Evolutionary conservation across 2,888 invertebrate species (phyloP), one percentile per base, ranked within the genome.

Genomic region (Chironomus riparius): DNA sequence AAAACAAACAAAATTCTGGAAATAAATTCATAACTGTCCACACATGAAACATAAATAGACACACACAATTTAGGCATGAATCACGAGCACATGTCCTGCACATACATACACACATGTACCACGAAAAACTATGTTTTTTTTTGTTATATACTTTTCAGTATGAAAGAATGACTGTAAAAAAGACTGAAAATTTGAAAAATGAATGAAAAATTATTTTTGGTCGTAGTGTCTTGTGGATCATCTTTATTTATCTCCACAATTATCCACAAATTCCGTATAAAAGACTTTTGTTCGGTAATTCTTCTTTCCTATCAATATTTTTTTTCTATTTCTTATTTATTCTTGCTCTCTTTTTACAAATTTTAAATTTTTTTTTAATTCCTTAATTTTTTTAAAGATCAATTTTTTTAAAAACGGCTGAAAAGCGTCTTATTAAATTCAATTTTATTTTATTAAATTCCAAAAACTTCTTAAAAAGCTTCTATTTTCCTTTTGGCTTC

Each of bases 201-300:
- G 62, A n/a, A 50, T 15, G 50, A 15, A n/a, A 56, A 56, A 18
- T 24, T n/a, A 24, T 74, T 74, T 72, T 74, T 74, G 74, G 74
- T 74, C 74, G 68, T 74, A 74, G 68, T 62, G 21, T 65, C 18
- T 73, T 62, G 71, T 71, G 71, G 71, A 71, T 50, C 71, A 71
- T 71, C 71, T 71, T 71, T 50, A 70, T 15, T 21, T 47, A 15
- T 15, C 7, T 74, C 74, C 65, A 62, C 73, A 73, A 74, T 28
- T 28, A 62, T 68, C 65, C 15, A 18, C 62, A 47, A 22, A 68
- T 10, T 47, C 28, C 68, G 62, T 24, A 73, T 38, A 38, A 38
- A 38, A 38, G 22, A 62, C 65, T 48, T 74, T 74, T 68, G 47
- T 74, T 74, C 74, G 74, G 74, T 74, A 74, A 74, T 74, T 68